A percentile compares a stretch with the other conserved stretches of the same genome.
Evolutionary conservation across 2,797 vertebrate genomes (phyloP).

Genomic region (Varecia variegata): DNA sequence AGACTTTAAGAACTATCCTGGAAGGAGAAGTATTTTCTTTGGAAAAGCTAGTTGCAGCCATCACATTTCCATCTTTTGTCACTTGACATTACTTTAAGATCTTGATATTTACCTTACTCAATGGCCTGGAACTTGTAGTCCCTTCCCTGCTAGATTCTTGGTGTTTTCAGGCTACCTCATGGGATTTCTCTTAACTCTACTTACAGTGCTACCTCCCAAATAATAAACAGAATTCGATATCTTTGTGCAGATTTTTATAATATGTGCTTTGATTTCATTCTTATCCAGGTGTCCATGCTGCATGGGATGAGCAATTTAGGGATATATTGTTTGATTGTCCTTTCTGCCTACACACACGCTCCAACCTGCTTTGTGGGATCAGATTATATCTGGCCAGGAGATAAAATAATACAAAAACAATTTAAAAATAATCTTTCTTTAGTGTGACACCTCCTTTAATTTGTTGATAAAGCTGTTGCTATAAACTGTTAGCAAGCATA

Average conservation of each 20-base stretch:
- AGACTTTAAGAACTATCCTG: neutral
- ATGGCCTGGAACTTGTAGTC: neutral
- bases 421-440: neutral
- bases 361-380: neutral
- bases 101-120: neutral
- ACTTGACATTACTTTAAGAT: neutral
- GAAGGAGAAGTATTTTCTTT: neutral
- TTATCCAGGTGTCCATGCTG: neutral
- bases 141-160: neutral
- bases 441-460: neutral
- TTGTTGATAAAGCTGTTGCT: neutral
- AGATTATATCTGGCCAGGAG: neutral
- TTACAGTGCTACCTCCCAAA: neutral
- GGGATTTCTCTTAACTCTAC: neutral
- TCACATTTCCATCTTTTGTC: neutral
- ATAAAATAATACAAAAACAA: neutral
- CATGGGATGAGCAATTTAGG: neutral
- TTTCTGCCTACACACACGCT: neutral
- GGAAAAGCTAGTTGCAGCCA: neutral
- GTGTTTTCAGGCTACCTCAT: neutral
- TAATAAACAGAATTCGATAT: neutral
- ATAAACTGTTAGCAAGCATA: neutral
- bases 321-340: neutral
- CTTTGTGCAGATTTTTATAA: neutral
- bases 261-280: neutral